Evolutionary conservation across 2,797 vertebrate genomes (phyloP).

Genomic region (Artibeus jamaicensis): DNA sequence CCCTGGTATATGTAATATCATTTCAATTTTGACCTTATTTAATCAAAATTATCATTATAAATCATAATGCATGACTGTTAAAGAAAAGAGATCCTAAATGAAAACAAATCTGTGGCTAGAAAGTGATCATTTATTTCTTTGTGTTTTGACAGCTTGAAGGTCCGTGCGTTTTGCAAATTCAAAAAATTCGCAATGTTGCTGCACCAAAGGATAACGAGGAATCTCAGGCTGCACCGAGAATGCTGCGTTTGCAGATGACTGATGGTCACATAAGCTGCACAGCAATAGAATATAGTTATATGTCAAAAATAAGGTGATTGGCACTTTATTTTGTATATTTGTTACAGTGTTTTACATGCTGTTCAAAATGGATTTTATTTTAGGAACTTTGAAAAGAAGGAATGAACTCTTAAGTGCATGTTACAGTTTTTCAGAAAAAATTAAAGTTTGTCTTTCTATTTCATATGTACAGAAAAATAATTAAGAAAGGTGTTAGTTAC

Average conservation of each 20-base stretch:
- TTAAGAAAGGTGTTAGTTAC: neutral
- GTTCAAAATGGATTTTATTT: constrained; percentile 6
- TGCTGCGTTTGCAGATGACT: constrained; percentile 98
- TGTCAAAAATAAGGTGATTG: constrained; percentile 95
- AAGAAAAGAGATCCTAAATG: constrained; percentile 35
- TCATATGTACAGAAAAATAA: neutral
- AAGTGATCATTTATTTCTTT: constrained; percentile 68
- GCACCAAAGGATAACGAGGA: constrained; percentile 97
- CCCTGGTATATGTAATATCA: neutral
- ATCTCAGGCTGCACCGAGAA: constrained; percentile 94
- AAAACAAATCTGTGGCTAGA: neutral
- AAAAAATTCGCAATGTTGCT: constrained; percentile 95
- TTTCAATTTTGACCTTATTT: constrained; percentile 19
- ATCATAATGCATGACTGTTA: neutral
- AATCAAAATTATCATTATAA: constrained; percentile 35
- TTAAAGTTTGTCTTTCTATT: constrained; percentile 11
- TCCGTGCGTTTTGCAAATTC: constrained; percentile 96
- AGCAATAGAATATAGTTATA: constrained; percentile 92
- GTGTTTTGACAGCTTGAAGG: constrained; percentile 90
- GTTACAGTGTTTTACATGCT: neutral
- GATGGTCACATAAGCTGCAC: constrained; percentile 95
- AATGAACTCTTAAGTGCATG: neutral
- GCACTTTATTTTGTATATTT: constrained; percentile 45
- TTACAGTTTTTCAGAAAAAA: constrained; percentile 36
- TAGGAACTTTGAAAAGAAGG: neutral